Evolutionary conservation across 2,888 invertebrate genomes (phyloP).

Genomic region (Zaprionus obscuricornis): DNA sequence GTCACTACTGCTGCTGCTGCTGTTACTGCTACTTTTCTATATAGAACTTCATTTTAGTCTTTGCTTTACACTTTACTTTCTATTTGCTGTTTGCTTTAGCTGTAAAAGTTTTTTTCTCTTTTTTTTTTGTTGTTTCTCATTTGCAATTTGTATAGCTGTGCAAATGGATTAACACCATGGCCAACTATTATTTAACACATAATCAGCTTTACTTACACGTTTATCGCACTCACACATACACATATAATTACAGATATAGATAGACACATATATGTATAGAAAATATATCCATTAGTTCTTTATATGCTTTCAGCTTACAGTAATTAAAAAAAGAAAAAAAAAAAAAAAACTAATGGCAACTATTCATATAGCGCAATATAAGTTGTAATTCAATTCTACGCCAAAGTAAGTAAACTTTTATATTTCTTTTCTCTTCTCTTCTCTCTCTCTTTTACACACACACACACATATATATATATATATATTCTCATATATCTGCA

Average conservation of each 20-base stretch:
- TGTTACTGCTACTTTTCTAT: no score
- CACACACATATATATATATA: conserved; percentile 1
- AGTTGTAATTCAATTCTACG: conserved; percentile 37
- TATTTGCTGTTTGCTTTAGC: neutral
- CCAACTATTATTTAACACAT: conserved; percentile 43
- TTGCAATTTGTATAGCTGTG: conserved; percentile 24
- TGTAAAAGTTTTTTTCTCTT: conserved; percentile 12
- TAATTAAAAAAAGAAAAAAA: no score
- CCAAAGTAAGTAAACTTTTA: conserved; percentile 55
- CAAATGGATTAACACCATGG: conserved; percentile 43
- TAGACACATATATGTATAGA: no score
- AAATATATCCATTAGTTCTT: conserved; percentile 5
- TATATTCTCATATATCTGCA: no score
- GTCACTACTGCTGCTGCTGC: no score
- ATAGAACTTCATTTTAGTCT: no score
- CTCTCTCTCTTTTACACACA: no score
- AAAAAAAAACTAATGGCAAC: conserved; percentile 52
- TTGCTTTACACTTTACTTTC: conserved; percentile 1
- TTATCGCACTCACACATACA: conserved; percentile 29
- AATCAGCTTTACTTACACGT: conserved; percentile 48
- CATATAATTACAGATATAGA: neutral
- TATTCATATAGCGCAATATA: conserved; percentile 52
- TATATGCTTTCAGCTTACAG: conserved; percentile 33
- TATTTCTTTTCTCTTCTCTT: no score
- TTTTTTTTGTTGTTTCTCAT: neutral